A percentile compares a stretch with the other conserved stretches of the same genome.
These are phyloP conservation scores for Scarus forsteni DNA, from an alignment of 2,797 vertebrate genomes.

Conservation along the genomic window DNA sequence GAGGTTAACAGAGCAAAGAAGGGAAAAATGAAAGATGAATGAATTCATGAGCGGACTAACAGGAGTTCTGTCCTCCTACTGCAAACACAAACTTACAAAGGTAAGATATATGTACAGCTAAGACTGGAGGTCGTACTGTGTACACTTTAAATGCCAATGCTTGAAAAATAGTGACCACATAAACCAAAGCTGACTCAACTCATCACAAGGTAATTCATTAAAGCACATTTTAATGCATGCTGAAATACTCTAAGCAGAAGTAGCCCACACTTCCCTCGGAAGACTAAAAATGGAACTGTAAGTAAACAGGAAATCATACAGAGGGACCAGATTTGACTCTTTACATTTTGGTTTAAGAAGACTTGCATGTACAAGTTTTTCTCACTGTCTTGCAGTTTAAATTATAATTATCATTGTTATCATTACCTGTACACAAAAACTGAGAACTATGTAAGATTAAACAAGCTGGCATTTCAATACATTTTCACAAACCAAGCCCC, in stretches of 20 bases:
- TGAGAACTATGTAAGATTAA: neutral
- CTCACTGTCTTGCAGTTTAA: too few species aligned
- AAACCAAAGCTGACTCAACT: neutral
- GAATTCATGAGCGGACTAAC: slow-evolving; percentile 26
- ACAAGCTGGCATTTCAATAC: neutral
- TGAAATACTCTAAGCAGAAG: neutral
- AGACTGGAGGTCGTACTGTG: neutral
- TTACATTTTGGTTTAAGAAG: neutral
- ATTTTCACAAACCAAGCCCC: neutral
- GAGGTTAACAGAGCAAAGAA: slow-evolving; percentile 45
- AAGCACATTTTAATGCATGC: neutral
- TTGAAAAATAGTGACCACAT: neutral
- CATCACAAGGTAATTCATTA: neutral
- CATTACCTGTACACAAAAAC: neutral
- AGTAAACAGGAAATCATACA: slow-evolving; percentile 2
- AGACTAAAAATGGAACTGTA: neutral
- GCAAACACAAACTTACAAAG: neutral
- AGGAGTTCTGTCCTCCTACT: slow-evolving; percentile 31
- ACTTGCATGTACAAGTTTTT: neutral
- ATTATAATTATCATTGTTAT: too few species aligned
- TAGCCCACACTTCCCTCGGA: neutral
- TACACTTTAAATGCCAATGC: neutral
- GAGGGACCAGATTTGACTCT: neutral
- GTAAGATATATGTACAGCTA: too few species aligned
- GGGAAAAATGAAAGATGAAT: slow-evolving; percentile 47